Base-by-base conservation (phyloP, 2,888 invertebrate species). In the Quadroppia sp. region DNA sequence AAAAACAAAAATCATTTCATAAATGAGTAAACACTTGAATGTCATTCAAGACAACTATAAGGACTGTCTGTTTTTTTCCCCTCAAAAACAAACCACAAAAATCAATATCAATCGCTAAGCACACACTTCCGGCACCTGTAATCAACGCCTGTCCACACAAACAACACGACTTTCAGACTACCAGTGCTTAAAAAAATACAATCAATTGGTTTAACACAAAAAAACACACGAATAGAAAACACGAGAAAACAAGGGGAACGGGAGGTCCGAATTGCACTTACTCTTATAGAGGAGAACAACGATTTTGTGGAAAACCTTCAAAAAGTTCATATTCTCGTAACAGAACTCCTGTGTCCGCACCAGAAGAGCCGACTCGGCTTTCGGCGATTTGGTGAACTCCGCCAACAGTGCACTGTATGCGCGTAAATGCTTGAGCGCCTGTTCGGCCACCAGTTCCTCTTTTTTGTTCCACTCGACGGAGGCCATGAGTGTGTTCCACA, bases 381-480 rank as follows among this genome's bases (percentile, higher is more conserved):
- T 90, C 77, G 90, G 90, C 77, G 89, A 89, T 81, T 89, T 89
- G 79, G 93, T 89, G 81, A 96, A 94, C 40, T 92, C 91, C 77
- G 89, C 90, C 81, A 97, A 87, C 79, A 97, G 85, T 76, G 89
- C 88, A 78, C 93, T 90, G 84, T 92, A 95, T 53, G 75, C 72
- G 80, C 82, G 81, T 40, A 84, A 80, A 77, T 84, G 83, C 77
- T 92, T 91, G 77, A 84, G 81, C 71, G 96, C 95, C 84, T 97
- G 97, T 81, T 96, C 96, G 13, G 95, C 93, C 78, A 97, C 88
- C 80, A 97, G 84, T 83, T 97, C 97, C 80, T 97, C 97, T 82
- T 97, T 97, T 85, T 97, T 97, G 85, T 95, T 97, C 97, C 96
- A 97, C 84, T 97, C 96, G 76, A 93, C 92, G 80, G 92, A 89